Percentiles rank a stretch among this genome's conserved stretches.
Conservation (phyloP, 2,113 vertebrate genomes). For the Leptosomus discolor region DNA sequence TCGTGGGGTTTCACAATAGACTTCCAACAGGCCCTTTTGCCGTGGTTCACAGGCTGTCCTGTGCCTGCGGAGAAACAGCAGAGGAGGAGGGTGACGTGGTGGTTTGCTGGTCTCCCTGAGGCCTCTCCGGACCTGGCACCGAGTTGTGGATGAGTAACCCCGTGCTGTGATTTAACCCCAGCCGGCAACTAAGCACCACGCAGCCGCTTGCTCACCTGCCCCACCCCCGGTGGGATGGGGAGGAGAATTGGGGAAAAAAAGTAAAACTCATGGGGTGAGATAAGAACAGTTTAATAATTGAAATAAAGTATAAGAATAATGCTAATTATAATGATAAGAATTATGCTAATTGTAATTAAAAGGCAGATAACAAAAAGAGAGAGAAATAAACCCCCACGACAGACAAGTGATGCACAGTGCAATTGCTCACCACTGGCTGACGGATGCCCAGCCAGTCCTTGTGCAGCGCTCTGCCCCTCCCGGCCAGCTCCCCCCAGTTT, state of each 20-base stretch:
- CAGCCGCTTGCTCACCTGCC: not conserved
- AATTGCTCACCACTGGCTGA: too few relatives aligned
- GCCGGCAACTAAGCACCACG: not conserved
- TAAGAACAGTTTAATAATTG: not conserved
- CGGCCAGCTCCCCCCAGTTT: not conserved
- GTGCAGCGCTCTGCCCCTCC: too few relatives aligned
- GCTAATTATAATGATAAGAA: not conserved
- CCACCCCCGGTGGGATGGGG: not conserved
- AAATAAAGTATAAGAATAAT: not conserved
- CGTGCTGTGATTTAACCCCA: not conserved
- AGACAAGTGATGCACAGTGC: too few relatives aligned
- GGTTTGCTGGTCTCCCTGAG: not conserved
- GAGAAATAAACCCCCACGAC: too few relatives aligned
- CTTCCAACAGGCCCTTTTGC: not conserved
- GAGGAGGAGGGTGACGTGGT: not conserved
- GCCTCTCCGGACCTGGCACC: rapidly evolving
- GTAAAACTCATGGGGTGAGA: not conserved
- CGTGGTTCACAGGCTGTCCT: not conserved
- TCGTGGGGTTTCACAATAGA: not conserved
- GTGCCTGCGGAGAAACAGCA: not conserved
- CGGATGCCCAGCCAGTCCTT: too few relatives aligned
- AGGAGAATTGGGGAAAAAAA: not conserved
- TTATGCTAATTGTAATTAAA: not conserved
- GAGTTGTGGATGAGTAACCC: not conserved
- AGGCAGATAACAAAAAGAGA: not conserved